These are phyloP conservation scores for Sinocyclocheilus rhinocerous DNA, from an alignment of 2,113 vertebrate species.

Conservation along the genomic window DNA sequence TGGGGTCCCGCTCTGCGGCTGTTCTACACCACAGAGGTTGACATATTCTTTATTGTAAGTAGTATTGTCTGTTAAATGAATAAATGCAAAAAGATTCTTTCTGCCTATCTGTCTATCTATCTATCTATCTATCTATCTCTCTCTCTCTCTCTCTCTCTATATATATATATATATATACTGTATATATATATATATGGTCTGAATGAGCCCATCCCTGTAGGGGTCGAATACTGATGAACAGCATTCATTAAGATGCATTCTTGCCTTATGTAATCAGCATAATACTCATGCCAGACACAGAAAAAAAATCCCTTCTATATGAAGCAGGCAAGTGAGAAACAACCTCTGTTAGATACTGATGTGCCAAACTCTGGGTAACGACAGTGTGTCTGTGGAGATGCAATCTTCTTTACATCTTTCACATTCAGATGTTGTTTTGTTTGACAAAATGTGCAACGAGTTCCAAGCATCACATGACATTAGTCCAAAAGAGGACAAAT, in stretches of 20 bases:
- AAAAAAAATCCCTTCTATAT: background rate
- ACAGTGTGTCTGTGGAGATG: background rate
- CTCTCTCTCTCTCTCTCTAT: too few species aligned
- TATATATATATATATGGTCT: too few species aligned
- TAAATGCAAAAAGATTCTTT: too few species aligned
- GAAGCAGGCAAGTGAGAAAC: background rate
- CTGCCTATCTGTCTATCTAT: too few species aligned
- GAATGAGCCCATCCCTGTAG: background rate
- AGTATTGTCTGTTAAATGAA: too few species aligned
- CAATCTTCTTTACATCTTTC: background rate
- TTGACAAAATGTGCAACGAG: background rate
- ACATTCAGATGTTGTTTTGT: background rate
- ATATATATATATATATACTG: too few species aligned
- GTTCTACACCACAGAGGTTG: too few species aligned
- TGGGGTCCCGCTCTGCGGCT: too few species aligned
- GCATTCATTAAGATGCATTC: background rate
- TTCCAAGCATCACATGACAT: background rate
- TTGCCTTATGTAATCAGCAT: background rate
- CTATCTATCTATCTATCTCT: too few species aligned
- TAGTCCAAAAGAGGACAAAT: background rate
- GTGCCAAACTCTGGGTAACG: background rate
- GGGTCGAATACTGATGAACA: background rate
- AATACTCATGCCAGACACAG: background rate
- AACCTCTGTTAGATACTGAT: background rate
- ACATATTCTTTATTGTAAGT: too few species aligned